Evolutionary conservation across 2,113 vertebrate genomes (phyloP).

Genomic region (Lucifuga dentata): DNA sequence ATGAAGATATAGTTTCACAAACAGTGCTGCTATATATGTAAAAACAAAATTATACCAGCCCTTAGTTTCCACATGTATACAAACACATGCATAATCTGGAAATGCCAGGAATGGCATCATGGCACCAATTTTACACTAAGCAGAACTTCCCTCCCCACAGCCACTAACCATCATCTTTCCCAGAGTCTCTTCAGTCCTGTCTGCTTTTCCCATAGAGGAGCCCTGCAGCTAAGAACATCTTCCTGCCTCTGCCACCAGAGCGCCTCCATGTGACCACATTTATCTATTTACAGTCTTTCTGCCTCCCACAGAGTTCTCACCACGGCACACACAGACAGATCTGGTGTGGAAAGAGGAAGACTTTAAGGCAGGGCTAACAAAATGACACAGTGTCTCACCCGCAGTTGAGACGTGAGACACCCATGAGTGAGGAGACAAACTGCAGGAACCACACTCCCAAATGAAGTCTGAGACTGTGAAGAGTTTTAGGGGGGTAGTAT

Average conservation of each 20-base stretch:
- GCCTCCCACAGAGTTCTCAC: constrained; percentile 70
- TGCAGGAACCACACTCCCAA: constrained; percentile 1
- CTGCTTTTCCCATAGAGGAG: constrained; percentile 50
- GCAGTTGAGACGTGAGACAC: constrained; percentile 27
- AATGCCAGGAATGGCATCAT: constrained; percentile 46
- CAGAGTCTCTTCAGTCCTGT: constrained; percentile 28
- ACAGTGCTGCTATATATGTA: constrained; percentile 6
- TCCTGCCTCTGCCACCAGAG: constrained; percentile 33
- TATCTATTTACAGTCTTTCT: constrained; percentile 62
- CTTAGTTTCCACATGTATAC: constrained; percentile 41
- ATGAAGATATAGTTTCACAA: constrained; percentile 13
- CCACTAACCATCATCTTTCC: constrained; percentile 51
- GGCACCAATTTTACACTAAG: constrained; percentile 18
- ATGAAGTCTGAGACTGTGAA: constrained; percentile 43
- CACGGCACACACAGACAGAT: constrained; percentile 45
- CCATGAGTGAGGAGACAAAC: constrained; percentile 40
- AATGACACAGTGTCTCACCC: constrained; percentile 47
- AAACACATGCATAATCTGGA: constrained; percentile 13
- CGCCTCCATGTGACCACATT: constrained; percentile 37
- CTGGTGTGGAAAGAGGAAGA: constrained; percentile 57
- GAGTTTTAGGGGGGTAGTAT: constrained; percentile 30
- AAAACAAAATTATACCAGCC: constrained; percentile 29
- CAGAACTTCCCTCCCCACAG: constrained; percentile 47
- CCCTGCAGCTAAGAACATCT: constrained; percentile 42
- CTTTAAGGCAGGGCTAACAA: constrained; percentile 39